phyloP scores from a whole-genome alignment of 2,797 vertebrate genomes.

The Oryzias dopingdopingensis region DNA sequence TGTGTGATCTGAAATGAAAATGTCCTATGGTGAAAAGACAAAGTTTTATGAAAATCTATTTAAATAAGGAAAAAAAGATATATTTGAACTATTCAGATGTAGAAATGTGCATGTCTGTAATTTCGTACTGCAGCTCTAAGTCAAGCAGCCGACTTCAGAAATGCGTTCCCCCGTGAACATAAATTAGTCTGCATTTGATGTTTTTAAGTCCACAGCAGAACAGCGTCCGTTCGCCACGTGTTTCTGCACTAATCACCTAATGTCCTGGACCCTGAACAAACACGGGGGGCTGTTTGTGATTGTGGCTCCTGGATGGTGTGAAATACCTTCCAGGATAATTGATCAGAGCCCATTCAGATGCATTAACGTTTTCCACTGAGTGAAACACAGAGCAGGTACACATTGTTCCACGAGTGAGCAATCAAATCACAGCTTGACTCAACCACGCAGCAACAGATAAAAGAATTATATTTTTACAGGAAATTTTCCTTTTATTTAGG shows the following conservation, averaged over 20 bases:
- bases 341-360: slow-evolving; percentile 62
- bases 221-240: slow-evolving; percentile 10
- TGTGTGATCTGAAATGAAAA: no score
- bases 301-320: slow-evolving; percentile 43
- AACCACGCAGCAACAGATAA: slow-evolving; percentile 15
- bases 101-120: no score
- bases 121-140: no score
- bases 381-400: slow-evolving; percentile 53
- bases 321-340: slow-evolving; percentile 60
- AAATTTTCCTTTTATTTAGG: slow-evolving; percentile 4
- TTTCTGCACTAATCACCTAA: slow-evolving; percentile 58
- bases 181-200: no score
- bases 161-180: no score
- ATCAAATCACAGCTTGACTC: slow-evolving; percentile 54
- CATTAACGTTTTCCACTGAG: slow-evolving; percentile 62
- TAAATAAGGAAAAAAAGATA: no score
- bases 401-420: slow-evolving; percentile 53
- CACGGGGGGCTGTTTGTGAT: slow-evolving; percentile 46
- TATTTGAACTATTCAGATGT: no score
- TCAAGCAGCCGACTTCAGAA: no score
- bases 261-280: slow-evolving; percentile 44
- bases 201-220: background rate
- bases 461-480: slow-evolving; percentile 22
- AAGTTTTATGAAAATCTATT: no score
- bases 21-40: no score